phyloP scores from a whole-genome alignment of 1,140 invertebrate genomes.

The Drosophila simulans region DNA sequence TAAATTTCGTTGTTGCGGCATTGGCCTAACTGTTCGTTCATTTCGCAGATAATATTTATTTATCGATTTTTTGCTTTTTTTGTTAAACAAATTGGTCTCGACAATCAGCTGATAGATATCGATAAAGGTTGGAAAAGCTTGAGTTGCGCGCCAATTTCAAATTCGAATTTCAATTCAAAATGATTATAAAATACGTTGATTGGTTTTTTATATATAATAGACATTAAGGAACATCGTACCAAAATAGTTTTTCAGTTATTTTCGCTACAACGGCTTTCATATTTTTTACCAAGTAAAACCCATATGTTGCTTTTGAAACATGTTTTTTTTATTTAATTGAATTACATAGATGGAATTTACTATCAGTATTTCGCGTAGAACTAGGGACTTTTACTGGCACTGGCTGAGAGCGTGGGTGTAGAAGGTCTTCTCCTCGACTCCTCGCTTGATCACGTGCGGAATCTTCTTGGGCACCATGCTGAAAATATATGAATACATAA shows the following conservation, averaged over 20 bases:
- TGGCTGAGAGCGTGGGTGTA: constrained; percentile 76
- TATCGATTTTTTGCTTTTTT: too few relatives aligned
- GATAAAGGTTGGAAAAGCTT: not conserved
- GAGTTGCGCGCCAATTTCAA: not conserved
- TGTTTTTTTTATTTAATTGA: constrained; percentile 23
- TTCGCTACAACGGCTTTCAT: too few relatives aligned
- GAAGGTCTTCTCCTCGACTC: constrained; percentile 80
- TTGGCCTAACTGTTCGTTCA: too few relatives aligned
- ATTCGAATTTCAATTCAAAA: not conserved
- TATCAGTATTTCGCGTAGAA: constrained; percentile 27
- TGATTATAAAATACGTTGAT: too few relatives aligned
- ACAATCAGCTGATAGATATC: not conserved
- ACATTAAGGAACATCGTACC: too few relatives aligned
- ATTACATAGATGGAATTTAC: constrained; percentile 17
- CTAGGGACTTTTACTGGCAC: constrained; percentile 53
- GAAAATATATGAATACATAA: constrained; percentile 64
- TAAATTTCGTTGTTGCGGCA: too few relatives aligned
- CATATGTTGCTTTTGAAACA: constrained; percentile 2
- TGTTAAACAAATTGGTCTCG: not conserved
- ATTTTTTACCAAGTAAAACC: not conserved
- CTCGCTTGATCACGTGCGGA: constrained; percentile 92
- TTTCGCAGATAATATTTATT: too few relatives aligned
- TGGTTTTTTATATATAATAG: too few relatives aligned
- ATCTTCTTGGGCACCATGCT: constrained; percentile 93
- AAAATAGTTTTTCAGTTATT: too few relatives aligned